Base-by-base conservation (phyloP, 2,888 invertebrate genomes). In the Saturnia pavonia region DNA sequence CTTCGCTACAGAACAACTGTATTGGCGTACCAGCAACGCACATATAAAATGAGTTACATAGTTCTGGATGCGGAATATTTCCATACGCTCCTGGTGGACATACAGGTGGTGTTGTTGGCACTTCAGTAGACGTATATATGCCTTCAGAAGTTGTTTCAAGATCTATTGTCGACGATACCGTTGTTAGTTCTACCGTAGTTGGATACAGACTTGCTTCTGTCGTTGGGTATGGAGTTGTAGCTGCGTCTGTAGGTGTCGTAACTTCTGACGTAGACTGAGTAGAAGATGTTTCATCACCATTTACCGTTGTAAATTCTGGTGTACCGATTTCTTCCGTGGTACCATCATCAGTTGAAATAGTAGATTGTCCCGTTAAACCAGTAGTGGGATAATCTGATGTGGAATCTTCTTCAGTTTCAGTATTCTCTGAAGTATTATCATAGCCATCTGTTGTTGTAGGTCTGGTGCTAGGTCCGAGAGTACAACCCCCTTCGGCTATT, bases 31-130 rank as follows among this genome's bases (percentile, higher is more conserved):
- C 78, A 11, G 72, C 74, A 1, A 75, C 68, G 27, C 82, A 82
- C 75, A 80, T 71, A 48, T 76, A 80, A 70, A 76, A 83, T 25
- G 73, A 74, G 69, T 78, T 71, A 70, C 82, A 83, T 19, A 72
- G 63, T 0, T 73, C 68, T 0, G 79, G 81, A 66, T 83, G 77
- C 0, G 81, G 73, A 0, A 80, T 67, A 54, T 79, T 76, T 0
- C 80, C 80, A 11, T 80, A 76, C 1, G 72, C 70, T 0, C 75
- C 79, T 3, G 76, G 74, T 1, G 71, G 69, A 14, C 75, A 75
- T 25, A 75, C 16, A 34, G 54, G 40, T 4, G 71, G 65, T 6
- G 70, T 69, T 40, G 73, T 72, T 22, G 72, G 72, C 51, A 68
- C 57, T 70, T 48, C 45, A 6, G 72, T 48, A 25, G 57, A 11